A percentile compares a stretch with the other conserved stretches of the same genome.
These are phyloP conservation scores for Dasysyrphus tricinctus DNA, from an alignment of 2,888 invertebrate genomes.

Conservation along the genomic window DNA sequence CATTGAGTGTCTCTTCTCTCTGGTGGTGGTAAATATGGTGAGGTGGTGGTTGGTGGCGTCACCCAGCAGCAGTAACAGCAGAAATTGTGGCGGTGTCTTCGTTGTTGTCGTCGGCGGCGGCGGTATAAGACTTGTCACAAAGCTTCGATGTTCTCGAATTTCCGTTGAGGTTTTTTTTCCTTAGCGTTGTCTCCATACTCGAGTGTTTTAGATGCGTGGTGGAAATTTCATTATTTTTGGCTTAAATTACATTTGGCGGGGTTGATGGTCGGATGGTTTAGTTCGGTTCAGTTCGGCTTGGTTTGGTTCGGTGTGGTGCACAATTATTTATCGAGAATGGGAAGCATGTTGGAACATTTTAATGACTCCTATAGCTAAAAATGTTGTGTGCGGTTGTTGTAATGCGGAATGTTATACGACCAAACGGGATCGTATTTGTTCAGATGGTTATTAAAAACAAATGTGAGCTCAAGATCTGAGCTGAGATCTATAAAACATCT, in stretches of 20 bases:
- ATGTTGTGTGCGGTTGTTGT: slow-evolving; percentile 66
- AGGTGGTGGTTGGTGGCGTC: slow-evolving; percentile 34
- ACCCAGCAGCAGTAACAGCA: slow-evolving; percentile 20
- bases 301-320: slow-evolving; percentile 31
- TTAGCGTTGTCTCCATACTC: not conserved
- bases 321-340: slow-evolving; percentile 70
- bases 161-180: slow-evolving; percentile 49
- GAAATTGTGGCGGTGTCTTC: slow-evolving; percentile 10
- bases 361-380: slow-evolving; percentile 65
- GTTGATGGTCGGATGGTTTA: slow-evolving; percentile 57
- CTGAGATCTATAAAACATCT: not conserved
- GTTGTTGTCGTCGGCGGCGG: slow-evolving; percentile 27
- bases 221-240: slow-evolving; percentile 72
- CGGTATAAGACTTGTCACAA: slow-evolving; percentile 72
- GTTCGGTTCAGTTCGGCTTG: not conserved
- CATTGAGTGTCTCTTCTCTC: slow-evolving; percentile 32
- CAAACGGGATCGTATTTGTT: slow-evolving; percentile 56
- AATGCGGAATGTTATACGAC: slow-evolving; percentile 55
- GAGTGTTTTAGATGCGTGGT: slow-evolving; percentile 67
- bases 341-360: slow-evolving; percentile 66
- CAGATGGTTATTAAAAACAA: slow-evolving; percentile 37
- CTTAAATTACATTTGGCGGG: slow-evolving; percentile 66
- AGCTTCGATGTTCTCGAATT: slow-evolving; percentile 72
- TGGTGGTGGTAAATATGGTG: slow-evolving; percentile 29
- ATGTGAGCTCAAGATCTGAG: slow-evolving; percentile 3